Base-by-base conservation (phyloP, 1,140 invertebrate genomes). In the Rhyzopertha dominica region DNA sequence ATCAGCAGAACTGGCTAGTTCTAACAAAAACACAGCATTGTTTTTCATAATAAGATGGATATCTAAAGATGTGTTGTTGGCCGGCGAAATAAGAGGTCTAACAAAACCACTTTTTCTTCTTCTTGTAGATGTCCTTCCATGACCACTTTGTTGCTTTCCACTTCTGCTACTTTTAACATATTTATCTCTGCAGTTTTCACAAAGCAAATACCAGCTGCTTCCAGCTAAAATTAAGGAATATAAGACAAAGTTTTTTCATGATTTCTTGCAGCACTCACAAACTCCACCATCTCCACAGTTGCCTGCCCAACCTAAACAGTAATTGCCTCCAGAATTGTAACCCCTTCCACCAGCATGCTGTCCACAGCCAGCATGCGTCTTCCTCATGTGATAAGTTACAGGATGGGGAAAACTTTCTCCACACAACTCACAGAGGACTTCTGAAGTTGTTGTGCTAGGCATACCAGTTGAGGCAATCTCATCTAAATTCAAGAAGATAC, bases 1-100 rank as follows among this genome's bases (percentile, higher is more conserved):
- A 8, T 75, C 74, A 8, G 75, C 79, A 1, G 86, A 78, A 52
- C 85, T 84, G 1, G 85, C 84, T 31, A 98, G 65, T 61, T 96
- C 92, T 37, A 98, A 69, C 8, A 98, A 68, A 64, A 98, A 98
- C 70, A 94, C 80, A 0, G 95, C 91, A 68, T 98, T 98, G 60
- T 92, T 90, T 49, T 87, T 88, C 74, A 98, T 87, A 0, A 85
- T 76, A 10, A 83, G 62, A 61, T 94, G 89, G 4, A 82, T 78
- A 30, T 90, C 82, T 25, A 73, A 59, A 4, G 54, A 56, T 0
- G 67, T 59, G 40, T 58, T 61, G 7, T 47, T 58, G 12, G 68
- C 53, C 3, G 72, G 68, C 16, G 74, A 69, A 38, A 58, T 43
- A 7, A 65, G 10, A 19, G 54, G 39, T 54, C 53, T 59, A 25